Base-by-base conservation (phyloP, 2,888 invertebrate genomes). In the Exephanes ischioxanthus region DNA sequence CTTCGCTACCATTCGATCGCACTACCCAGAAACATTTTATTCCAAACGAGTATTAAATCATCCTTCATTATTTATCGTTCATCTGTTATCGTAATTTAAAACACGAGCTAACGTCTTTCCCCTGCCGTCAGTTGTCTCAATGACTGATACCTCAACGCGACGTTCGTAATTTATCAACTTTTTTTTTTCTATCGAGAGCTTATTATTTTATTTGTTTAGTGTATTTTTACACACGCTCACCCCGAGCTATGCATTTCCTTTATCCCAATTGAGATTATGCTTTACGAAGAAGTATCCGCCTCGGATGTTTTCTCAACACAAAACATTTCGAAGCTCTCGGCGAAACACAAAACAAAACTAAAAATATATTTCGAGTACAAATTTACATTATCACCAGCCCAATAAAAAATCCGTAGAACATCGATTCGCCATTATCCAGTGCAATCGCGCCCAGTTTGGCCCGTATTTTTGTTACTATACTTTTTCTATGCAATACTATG, bases 291-390 rank as follows among this genome's bases (percentile, higher is more conserved):
- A 67, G 30, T 33, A 26, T 67, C n/a, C n/a, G 26, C 33, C 5
- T 11, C 33, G 7, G 33, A 19, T 26, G 41, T 22, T 45, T 53
- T 72, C 45, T 67, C 22, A 30, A 67, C 67, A 63, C 30, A 63
- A 63, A 63, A 63, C 6, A 33, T 4, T 58, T 14, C 22, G 58
- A 22, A 22, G 26, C n/a, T 58, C 58, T 22, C 58, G 26, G 58
- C 26, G 11, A 58, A 3, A 19, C 3, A 7, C 33, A 70, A 70
- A 26, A 51, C 22, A 37, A 48, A 67, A 70, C 30, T 53, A 58
- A 73, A 61, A 76, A 73, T 63, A 41, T 68, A 55, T 80, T 7
- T 76, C 41, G 67, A 80, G 76, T 84, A 84, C 80, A 84, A 84
- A 84, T 80, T 76, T 53, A 53, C 48, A 45, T 16, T 33, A 53